phyloP scores from a whole-genome alignment of 2,113 vertebrate genomes.

The Brachypteracias leptosomus region DNA sequence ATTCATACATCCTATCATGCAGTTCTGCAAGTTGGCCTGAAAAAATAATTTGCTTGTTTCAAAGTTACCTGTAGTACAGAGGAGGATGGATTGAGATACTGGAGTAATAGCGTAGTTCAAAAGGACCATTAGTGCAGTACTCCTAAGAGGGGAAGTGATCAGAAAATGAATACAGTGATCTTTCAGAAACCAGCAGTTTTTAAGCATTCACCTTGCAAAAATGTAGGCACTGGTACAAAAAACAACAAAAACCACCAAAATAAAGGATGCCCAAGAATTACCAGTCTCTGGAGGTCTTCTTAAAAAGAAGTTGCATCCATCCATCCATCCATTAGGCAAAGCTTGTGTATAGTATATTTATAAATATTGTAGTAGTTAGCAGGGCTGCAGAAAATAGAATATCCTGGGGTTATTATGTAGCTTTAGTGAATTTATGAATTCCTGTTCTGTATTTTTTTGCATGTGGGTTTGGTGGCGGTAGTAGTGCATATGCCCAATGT shows the following conservation, averaged over 20 bases:
- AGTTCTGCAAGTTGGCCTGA: not conserved
- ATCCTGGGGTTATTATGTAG: not conserved
- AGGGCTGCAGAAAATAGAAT: not conserved
- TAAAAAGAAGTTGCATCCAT: not conserved
- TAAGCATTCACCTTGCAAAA: not conserved
- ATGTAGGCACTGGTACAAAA: not conserved
- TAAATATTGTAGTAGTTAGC: not conserved
- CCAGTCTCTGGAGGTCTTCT: not conserved
- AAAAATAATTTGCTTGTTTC: not conserved
- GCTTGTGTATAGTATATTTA: not conserved
- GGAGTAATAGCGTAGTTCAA: not conserved
- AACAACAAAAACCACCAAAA: not conserved
- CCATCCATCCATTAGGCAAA: not conserved
- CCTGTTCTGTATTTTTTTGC: constrained; percentile 77
- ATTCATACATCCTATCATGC: not conserved
- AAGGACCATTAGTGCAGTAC: not conserved
- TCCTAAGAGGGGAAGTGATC: not conserved
- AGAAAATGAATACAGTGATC: not conserved
- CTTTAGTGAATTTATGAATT: constrained; percentile 22
- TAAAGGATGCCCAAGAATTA: not conserved
- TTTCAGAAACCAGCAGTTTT: not conserved
- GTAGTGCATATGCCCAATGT: constrained; percentile 82
- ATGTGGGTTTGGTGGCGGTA: constrained; percentile 85
- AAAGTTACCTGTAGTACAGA: not conserved
- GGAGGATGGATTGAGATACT: not conserved